Conservation (phyloP, 23 tunicate species). For the Ascidia mentula region DNA sequence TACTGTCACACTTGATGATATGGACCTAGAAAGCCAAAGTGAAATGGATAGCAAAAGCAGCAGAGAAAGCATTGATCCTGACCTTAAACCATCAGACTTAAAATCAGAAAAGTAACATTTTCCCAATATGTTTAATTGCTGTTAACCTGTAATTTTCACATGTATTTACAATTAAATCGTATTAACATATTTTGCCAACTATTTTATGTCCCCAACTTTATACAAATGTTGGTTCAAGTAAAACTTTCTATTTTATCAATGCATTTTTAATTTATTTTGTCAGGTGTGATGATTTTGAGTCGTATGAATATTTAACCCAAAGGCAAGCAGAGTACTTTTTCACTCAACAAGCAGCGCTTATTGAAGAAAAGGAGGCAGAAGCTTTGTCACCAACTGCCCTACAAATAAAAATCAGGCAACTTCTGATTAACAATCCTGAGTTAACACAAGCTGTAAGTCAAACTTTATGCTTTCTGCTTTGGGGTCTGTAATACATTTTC, state of each 20-base stretch:
- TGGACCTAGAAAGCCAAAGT: conserved; percentile 96
- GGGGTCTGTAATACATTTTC: too few relatives aligned
- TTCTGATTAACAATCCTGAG: conserved; percentile 71
- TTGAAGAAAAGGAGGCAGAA: conserved; percentile 54
- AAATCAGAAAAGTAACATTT: conserved; percentile 67
- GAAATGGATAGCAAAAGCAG: conserved; percentile 98
- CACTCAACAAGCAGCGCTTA: conserved; percentile 71
- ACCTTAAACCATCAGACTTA: conserved; percentile 80
- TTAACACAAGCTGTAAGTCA: conserved; percentile 80
- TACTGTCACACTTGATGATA: conserved; percentile 57
- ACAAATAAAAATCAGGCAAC: conserved; percentile 65
- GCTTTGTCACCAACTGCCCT: conserved; percentile 66
- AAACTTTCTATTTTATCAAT: too few relatives aligned
- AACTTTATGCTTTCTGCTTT: too few relatives aligned
- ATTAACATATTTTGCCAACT: too few relatives aligned
- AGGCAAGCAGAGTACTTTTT: conserved; percentile 81
- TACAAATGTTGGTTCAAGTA: too few relatives aligned
- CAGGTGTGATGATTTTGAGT: conserved; percentile 77
- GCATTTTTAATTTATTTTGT: too few relatives aligned
- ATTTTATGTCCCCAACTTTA: too few relatives aligned
- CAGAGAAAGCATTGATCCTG: conserved; percentile 59
- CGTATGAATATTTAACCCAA: conserved; percentile 46
- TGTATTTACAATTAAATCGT: too few relatives aligned
- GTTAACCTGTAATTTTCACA: too few relatives aligned
- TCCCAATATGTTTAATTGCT: too few relatives aligned